Conservation (phyloP, 2,113 vertebrate species). For the Heterocephalus glaber region DNA sequence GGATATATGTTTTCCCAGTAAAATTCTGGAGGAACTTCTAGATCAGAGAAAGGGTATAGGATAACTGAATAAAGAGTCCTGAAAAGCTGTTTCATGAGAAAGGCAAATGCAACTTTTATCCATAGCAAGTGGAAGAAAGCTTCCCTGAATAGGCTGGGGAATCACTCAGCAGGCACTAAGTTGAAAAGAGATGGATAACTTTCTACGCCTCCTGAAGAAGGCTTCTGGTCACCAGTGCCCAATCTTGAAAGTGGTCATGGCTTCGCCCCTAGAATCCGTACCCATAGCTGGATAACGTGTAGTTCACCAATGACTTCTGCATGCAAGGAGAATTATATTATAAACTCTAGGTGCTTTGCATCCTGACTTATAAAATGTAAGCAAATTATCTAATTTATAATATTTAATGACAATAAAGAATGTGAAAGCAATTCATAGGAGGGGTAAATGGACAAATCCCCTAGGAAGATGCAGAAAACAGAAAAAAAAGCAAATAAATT, state of each 20-base stretch:
- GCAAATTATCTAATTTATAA: not conserved
- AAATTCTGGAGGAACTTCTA: not conserved
- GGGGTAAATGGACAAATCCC: not conserved
- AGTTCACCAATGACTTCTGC: not conserved
- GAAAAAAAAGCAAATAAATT: slow-evolving; percentile 8
- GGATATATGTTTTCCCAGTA: not conserved
- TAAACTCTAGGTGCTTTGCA: not conserved
- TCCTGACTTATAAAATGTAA: not conserved
- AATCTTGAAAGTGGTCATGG: not conserved
- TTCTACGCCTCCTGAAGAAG: not conserved
- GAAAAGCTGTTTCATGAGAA: not conserved
- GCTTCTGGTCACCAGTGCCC: not conserved
- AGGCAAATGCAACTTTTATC: not conserved
- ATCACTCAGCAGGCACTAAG: not conserved
- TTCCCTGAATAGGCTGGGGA: not conserved
- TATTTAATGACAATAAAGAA: not conserved
- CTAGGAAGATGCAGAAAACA: not conserved
- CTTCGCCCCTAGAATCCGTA: not conserved
- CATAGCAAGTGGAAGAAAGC: not conserved
- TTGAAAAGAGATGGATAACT: not conserved
- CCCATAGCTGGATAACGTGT: not conserved
- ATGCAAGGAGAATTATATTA: not conserved
- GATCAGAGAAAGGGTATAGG: not conserved
- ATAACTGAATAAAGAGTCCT: not conserved
- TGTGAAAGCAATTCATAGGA: not conserved